Percentiles rank a stretch among this genome's conserved stretches.
phyloP scores from a whole-genome alignment of 2,797 vertebrate species.

The Scyliorhinus canicula region DNA sequence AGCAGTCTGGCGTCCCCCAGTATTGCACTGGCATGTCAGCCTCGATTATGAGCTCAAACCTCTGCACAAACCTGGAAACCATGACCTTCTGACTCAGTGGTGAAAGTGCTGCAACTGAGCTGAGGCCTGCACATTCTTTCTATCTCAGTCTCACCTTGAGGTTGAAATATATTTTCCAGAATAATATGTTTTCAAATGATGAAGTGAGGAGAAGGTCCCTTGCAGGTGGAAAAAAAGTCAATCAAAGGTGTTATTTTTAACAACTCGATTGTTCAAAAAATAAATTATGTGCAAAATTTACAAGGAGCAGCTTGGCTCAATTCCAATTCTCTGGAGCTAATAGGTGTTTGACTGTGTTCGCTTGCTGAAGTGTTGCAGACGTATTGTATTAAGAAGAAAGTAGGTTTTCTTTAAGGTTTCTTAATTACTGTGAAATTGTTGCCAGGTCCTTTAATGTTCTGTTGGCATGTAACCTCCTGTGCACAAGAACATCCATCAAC shows the following conservation, averaged over 20 bases:
- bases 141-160: not conserved
- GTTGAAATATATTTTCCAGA: not conserved
- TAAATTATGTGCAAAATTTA: not conserved
- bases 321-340: slow-evolving; percentile 11
- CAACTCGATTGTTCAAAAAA: not conserved
- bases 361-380: slow-evolving; percentile 9
- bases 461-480: not conserved
- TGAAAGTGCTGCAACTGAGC: not conserved
- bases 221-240: not conserved
- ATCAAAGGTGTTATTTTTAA: slow-evolving; percentile 19
- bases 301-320: not conserved
- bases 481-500: not conserved
- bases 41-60: not conserved
- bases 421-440: slow-evolving; percentile 16
- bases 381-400: not conserved
- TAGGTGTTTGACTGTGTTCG: not conserved
- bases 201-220: not conserved
- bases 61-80: not conserved
- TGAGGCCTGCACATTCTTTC: not conserved
- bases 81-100: not conserved
- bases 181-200: not conserved
- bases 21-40: not conserved
- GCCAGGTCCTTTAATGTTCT: not conserved
- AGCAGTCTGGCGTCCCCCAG: not conserved
- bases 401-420: not conserved